These are phyloP conservation scores for Propsilocerus akamusi DNA, from an alignment of 1,140 invertebrate genomes.

Conservation along the genomic window DNA sequence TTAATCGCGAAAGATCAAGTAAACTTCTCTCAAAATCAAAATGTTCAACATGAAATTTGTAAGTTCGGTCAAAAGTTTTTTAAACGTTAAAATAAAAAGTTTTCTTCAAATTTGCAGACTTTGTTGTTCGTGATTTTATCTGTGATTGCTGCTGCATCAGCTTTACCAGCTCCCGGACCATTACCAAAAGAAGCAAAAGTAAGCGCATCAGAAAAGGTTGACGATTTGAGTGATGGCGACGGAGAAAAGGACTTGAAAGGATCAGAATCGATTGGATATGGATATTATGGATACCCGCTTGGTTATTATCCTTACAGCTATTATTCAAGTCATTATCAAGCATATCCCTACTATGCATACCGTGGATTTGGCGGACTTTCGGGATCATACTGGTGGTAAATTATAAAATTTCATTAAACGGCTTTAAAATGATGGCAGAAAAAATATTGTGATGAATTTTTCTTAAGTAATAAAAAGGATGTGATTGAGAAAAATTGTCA, in stretches of 20 bases:
- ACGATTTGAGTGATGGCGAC: not conserved
- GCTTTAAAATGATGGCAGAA: not conserved
- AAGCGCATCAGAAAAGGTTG: not conserved
- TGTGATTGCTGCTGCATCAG: not conserved
- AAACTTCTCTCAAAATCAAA: not conserved
- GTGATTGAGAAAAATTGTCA: not conserved
- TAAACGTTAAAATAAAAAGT: not conserved
- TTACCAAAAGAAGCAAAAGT: not conserved
- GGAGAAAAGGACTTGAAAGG: not conserved
- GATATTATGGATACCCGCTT: not conserved
- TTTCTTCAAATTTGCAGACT: not conserved
- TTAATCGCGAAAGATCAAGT: not conserved
- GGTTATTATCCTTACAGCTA: not conserved
- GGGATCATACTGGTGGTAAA: not conserved
- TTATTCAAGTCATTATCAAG: not conserved
- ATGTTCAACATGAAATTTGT: not conserved
- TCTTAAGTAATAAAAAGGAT: not conserved
- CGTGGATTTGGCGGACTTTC: no score
- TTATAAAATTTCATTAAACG: not conserved
- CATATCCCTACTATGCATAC: not conserved
- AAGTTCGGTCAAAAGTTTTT: not conserved
- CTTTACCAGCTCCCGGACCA: not conserved
- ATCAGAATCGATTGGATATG: not conserved
- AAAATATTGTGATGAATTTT: not conserved
- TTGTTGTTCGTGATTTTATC: not conserved